Conservation (phyloP, 2,113 vertebrate genomes). For the Telmatochromis brichardi region DNA sequence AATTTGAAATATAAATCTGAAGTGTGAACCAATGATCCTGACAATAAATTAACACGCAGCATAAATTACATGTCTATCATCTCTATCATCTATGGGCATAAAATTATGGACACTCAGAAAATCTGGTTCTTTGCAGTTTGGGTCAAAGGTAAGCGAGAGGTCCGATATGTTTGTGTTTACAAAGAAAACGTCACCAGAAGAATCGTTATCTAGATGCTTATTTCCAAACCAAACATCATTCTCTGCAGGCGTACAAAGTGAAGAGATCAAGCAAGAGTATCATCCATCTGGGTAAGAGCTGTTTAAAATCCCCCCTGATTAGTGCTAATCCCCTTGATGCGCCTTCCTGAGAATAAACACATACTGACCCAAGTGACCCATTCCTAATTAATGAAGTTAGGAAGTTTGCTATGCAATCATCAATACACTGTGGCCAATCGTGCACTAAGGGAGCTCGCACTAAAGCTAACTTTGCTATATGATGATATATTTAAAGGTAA, state of each 20-base stretch:
- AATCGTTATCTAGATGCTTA: constrained; percentile 44
- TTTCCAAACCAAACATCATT: constrained; percentile 60
- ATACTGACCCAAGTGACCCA: constrained; percentile 52
- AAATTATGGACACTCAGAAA: not conserved
- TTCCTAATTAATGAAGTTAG: constrained; percentile 53
- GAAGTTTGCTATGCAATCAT: not conserved
- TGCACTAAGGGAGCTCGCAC: not conserved
- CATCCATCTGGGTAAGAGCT: constrained; percentile 48
- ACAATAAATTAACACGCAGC: not conserved
- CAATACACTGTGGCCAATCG: not conserved
- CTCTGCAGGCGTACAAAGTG: constrained; percentile 30
- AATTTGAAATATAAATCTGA: not conserved
- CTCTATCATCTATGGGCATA: not conserved
- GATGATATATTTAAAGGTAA: not conserved
- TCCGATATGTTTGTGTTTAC: constrained; percentile 61
- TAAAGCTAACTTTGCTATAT: not conserved
- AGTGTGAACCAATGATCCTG: not conserved
- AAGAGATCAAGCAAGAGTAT: constrained; percentile 24
- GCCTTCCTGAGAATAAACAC: constrained; percentile 61
- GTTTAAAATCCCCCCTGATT: constrained; percentile 59
- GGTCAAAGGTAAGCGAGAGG: constrained; percentile 60
- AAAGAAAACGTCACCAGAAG: constrained; percentile 45
- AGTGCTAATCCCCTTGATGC: constrained; percentile 58
- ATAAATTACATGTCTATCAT: not conserved
- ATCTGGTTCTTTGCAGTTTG: not conserved